Percentiles rank a stretch among this genome's conserved stretches.
Evolutionary conservation across 2,113 vertebrate species (phyloP).

Genomic region (Oxygymnocypris stewartii): DNA sequence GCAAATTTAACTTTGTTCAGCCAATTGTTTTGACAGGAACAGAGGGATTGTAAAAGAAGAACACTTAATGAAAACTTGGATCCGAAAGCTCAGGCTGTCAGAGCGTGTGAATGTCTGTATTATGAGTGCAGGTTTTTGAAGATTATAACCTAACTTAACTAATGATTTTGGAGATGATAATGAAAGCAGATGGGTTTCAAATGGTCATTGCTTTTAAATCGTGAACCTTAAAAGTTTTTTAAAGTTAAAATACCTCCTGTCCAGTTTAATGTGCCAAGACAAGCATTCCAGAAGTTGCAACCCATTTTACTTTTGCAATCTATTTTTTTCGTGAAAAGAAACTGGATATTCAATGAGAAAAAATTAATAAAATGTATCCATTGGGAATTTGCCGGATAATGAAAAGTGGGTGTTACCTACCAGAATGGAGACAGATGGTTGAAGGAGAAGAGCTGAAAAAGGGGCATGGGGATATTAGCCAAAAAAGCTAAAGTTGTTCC

Average conservation of each 20-base stretch:
- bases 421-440: background rate
- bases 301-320: background rate
- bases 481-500: background rate
- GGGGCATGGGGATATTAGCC: background rate
- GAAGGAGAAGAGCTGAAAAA: background rate
- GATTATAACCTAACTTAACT: background rate
- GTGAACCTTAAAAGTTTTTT: background rate
- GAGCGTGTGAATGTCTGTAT: constrained; percentile 1
- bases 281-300: background rate
- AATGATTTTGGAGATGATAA: background rate
- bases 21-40: constrained; percentile 22
- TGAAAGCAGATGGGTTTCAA: background rate
- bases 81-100: background rate
- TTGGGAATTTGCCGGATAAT: background rate
- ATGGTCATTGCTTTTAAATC: background rate
- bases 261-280: background rate
- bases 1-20: background rate
- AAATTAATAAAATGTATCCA: background rate
- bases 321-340: background rate
- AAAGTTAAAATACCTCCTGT: background rate
- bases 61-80: background rate
- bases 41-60: constrained; percentile 1
- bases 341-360: background rate
- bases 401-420: background rate
- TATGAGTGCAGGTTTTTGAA: background rate